phyloP scores from a whole-genome alignment of 1,140 invertebrate genomes.

The Drosophila nigrodunni region DNA sequence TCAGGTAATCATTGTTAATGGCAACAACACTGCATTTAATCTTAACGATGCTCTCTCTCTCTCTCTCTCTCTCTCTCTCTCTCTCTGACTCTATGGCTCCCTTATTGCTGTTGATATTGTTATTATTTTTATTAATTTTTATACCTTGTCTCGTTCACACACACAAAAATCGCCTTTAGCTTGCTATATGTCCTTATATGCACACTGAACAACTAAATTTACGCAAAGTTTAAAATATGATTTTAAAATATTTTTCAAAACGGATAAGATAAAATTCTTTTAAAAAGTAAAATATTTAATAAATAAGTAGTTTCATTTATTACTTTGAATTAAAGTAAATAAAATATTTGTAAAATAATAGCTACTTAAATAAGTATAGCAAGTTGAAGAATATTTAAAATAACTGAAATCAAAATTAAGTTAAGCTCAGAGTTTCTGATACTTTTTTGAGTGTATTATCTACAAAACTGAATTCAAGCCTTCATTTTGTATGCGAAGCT shows the following conservation, averaged over 20 bases:
- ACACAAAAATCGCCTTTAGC: conserved; percentile 51
- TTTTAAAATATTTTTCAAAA: too few relatives aligned
- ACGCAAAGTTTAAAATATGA: too few relatives aligned
- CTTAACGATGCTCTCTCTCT: conserved; percentile 49
- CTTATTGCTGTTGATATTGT: not conserved
- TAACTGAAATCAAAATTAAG: too few relatives aligned
- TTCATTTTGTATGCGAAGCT: not conserved
- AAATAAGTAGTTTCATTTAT: too few relatives aligned
- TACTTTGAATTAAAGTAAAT: too few relatives aligned
- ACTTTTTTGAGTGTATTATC: not conserved
- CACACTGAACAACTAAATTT: not conserved
- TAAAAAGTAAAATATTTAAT: too few relatives aligned
- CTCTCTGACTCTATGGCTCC: not conserved
- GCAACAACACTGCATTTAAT: conserved; percentile 80
- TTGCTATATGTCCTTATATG: conserved; percentile 35
- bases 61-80: not conserved
- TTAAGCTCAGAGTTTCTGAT: too few relatives aligned
- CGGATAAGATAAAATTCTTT: too few relatives aligned
- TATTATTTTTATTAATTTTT: conserved; percentile 3
- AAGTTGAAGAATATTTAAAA: too few relatives aligned
- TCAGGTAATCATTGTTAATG: conserved; percentile 83
- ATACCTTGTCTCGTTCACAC: conserved; percentile 17
- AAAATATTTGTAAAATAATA: too few relatives aligned
- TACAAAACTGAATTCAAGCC: not conserved
- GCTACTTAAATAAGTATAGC: too few relatives aligned